Base-by-base conservation (phyloP, 2,113 vertebrate species). In the Oreamnos americanus region DNA sequence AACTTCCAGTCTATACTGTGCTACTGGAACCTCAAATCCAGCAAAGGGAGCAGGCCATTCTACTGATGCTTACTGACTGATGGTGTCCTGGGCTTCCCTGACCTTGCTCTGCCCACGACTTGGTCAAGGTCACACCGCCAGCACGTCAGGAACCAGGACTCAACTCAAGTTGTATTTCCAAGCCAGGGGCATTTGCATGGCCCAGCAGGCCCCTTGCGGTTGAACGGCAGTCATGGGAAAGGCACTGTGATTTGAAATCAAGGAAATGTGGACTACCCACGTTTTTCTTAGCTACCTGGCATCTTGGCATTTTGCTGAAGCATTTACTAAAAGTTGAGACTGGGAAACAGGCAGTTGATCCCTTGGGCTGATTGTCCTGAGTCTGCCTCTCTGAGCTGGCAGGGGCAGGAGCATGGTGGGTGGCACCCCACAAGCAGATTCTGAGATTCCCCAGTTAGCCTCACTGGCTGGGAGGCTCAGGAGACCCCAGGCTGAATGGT, bases 101-200 rank as follows among this genome's bases (percentile, higher is more conserved):
- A 36, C n/a, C 5, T 76, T 8, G 49, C 28, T 83, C 39, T 36
- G 3, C 71, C 55, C 39, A 58, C 10, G 57, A 67, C 39, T 47
- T 33, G 51, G 74, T 90, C 85, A 97, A 95, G 94, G 94, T 96
- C 84, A 94, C 7, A 16, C 39, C 6, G 25, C 39, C 90, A 33
- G 71, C 36, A 79, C 43, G 11, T 9, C 16, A 79, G 83, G 43
- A 95, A 79, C 74, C 86, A 89, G 71, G 47, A 57, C 25, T 51
- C 49, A 19, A 51, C 16, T 51, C 49, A 19, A 47, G 16, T 47
- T 25, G 93, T 83, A 5, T 71, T 33, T 55, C 26, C 85, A 84
- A 93, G 36, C 36, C 76, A 62, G 45, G 53, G 55, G 17, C 17
- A 7, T 23, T 28, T 74, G 26, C 21, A 7, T 0, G 14, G 71